phyloP scores from a whole-genome alignment of 2,113 vertebrate genomes.

The Brienomyrus longianalis region DNA sequence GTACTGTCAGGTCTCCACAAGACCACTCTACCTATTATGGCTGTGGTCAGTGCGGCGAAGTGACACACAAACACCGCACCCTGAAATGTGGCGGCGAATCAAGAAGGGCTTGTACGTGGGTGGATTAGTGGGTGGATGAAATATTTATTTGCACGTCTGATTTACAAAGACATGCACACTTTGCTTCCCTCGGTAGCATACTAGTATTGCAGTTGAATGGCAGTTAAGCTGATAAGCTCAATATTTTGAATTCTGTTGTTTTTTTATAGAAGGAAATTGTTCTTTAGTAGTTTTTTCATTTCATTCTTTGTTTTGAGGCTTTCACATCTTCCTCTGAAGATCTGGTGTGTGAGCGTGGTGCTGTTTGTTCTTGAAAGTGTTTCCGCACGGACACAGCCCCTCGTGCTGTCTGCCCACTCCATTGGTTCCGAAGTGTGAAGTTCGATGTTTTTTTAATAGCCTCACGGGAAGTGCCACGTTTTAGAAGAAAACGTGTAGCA shows the following conservation, averaged over 20 bases:
- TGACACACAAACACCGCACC: not conserved
- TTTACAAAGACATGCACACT: not conserved
- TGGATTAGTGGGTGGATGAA: not conserved
- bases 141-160: not conserved
- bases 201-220: not conserved
- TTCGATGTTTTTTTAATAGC: not conserved
- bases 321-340: not conserved
- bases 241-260: not conserved
- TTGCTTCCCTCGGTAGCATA: not conserved
- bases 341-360: not conserved
- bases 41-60: not conserved
- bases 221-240: not conserved
- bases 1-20: not conserved
- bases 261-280: not conserved
- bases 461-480: not conserved
- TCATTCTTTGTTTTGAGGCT: not conserved
- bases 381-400: not conserved
- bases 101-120: not conserved
- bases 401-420: not conserved
- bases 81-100: not conserved
- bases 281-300: not conserved
- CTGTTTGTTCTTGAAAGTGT: not conserved
- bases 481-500: not conserved
- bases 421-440: not conserved
- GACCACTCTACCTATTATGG: not conserved